Conservation (phyloP, 2,113 vertebrate genomes). For the Ammodytes marinus region DNA sequence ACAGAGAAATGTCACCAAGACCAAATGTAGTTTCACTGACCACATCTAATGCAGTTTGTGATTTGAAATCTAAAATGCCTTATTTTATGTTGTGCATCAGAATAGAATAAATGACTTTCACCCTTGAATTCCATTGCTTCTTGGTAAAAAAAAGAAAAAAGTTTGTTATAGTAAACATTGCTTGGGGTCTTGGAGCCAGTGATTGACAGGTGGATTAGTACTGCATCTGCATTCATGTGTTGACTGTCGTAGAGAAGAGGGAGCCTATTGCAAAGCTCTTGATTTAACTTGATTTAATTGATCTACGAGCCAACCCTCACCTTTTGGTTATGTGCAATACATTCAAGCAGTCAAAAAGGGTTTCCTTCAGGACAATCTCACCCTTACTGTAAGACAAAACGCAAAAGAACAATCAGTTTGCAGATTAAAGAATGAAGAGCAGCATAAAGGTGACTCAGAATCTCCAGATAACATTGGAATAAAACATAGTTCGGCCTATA, state of each 20-base stretch:
- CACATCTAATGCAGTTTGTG: background rate
- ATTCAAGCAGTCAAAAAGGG: background rate
- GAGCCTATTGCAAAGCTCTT: background rate
- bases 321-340: background rate
- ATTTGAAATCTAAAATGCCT: background rate
- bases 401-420: background rate
- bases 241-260: background rate
- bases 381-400: background rate
- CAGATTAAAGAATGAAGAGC: background rate
- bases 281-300: background rate
- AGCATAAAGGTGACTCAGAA: background rate
- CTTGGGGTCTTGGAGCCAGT: background rate
- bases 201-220: background rate
- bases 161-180: background rate
- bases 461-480: too few relatives aligned
- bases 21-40: background rate
- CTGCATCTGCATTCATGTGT: background rate
- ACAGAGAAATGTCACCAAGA: background rate
- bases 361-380: background rate
- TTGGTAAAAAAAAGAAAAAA: background rate
- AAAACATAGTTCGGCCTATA: too few relatives aligned
- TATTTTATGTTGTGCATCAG: background rate
- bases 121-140: background rate
- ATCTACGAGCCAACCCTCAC: too few relatives aligned
- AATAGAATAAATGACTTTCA: background rate